A percentile compares a stretch with the other conserved stretches of the same genome.
Evolutionary conservation across 64 coral and sea anemone genomes (phyloP).

Genomic region (Pocillopora verrucosa): DNA sequence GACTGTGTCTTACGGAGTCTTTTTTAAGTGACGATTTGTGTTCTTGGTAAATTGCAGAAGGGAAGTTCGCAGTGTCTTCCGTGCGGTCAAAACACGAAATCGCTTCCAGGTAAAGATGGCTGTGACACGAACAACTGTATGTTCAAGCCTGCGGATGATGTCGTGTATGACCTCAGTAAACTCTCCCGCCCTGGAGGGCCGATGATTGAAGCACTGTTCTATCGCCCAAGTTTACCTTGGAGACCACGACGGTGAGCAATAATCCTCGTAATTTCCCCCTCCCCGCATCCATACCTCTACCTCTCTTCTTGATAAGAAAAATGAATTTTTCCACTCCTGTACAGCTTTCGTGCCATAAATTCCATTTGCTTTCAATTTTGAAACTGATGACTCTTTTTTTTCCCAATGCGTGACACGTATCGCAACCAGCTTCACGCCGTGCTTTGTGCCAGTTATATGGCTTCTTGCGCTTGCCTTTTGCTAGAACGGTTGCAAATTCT

Average conservation of each 20-base stretch:
- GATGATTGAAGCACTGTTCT: slow-evolving; percentile 57
- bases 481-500: too few species aligned
- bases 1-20: too few species aligned
- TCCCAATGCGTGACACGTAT: too few species aligned
- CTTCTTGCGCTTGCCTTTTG: too few species aligned
- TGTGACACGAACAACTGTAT: slow-evolving; percentile 49
- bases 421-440: too few species aligned
- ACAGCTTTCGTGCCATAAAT: too few species aligned
- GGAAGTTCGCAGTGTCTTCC: slow-evolving; percentile 52
- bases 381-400: not conserved
- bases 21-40: too few species aligned
- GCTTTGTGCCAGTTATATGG: too few species aligned
- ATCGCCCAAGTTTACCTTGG: not conserved
- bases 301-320: too few species aligned
- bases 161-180: slow-evolving; percentile 67
- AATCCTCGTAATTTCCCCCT: not conserved
- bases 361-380: too few species aligned
- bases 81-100: slow-evolving; percentile 61
- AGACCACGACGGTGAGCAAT: not conserved
- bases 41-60: slow-evolving; percentile 5
- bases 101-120: slow-evolving; percentile 35
- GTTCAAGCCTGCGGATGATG: slow-evolving; percentile 28
- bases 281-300: not conserved
- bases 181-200: slow-evolving; percentile 65
- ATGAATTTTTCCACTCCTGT: too few species aligned